Percentiles rank a stretch among this genome's conserved stretches.
These are phyloP conservation scores for Chelon auratus DNA, from an alignment of 2,797 vertebrate species.

Conservation along the genomic window DNA sequence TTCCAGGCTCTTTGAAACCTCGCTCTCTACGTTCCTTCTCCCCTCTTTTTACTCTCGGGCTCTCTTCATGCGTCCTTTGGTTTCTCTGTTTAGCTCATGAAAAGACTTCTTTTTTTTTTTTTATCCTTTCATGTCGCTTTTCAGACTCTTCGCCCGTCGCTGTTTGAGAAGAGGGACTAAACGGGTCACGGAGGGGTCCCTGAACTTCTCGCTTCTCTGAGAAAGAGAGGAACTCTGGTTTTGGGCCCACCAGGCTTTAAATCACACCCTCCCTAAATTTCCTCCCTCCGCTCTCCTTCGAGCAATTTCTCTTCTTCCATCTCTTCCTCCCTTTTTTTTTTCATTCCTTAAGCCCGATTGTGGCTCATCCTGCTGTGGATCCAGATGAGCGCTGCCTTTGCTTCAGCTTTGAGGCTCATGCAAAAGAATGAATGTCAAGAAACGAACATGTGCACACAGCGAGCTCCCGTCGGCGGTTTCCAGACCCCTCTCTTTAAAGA, in stretches of 20 bases:
- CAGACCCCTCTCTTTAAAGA: slow-evolving; percentile 35
- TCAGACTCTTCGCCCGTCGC: slow-evolving; percentile 22
- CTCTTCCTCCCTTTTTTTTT: slow-evolving; percentile 4
- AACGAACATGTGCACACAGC: slow-evolving; percentile 16
- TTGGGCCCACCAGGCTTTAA: slow-evolving; percentile 58
- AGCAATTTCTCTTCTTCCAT: slow-evolving; percentile 37
- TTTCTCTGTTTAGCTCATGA: slow-evolving; percentile 51
- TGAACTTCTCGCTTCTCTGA: slow-evolving; percentile 38
- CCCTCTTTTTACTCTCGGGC: not conserved
- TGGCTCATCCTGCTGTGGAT: slow-evolving; percentile 61
- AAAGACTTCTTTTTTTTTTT: slow-evolving; percentile 26
- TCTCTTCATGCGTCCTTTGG: slow-evolving; percentile 9
- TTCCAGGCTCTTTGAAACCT: slow-evolving; percentile 41
- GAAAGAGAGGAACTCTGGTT: slow-evolving; percentile 38
- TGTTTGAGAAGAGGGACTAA: slow-evolving; percentile 52
- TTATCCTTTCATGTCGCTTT: slow-evolving; percentile 45
- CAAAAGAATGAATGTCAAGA: slow-evolving; percentile 23
- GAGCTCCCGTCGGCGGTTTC: slow-evolving; percentile 9
- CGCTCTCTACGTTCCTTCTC: not conserved
- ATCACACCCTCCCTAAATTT: slow-evolving; percentile 51
- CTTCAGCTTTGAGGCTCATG: slow-evolving; percentile 21
- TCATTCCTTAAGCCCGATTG: slow-evolving; percentile 1
- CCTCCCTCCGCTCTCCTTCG: slow-evolving; percentile 29
- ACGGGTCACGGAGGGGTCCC: slow-evolving; percentile 59
- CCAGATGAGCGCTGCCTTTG: slow-evolving; percentile 52